Evolutionary conservation across 2,113 vertebrate species (phyloP).

Genomic region (Grus americana): DNA sequence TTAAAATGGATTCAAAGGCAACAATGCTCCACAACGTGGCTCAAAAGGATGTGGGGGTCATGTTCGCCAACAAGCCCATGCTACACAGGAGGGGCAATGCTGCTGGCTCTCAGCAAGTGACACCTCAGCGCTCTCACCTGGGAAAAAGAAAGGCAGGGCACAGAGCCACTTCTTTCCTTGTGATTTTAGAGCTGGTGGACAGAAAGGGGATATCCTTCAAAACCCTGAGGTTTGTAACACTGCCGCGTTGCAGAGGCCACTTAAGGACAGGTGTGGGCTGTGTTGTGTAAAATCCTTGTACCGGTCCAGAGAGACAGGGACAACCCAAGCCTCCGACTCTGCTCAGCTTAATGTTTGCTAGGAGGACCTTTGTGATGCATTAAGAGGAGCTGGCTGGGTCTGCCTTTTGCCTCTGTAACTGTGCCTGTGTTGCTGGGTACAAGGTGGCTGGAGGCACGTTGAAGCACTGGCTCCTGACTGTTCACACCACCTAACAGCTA

Average conservation of each 20-base stretch:
- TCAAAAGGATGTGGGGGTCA: not conserved
- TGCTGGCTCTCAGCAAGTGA: not conserved
- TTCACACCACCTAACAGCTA: not conserved
- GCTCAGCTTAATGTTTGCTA: not conserved
- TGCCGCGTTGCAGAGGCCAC: not conserved
- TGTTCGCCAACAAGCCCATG: not conserved
- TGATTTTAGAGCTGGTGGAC: not conserved
- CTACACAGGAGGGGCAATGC: not conserved
- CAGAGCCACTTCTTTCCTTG: not conserved
- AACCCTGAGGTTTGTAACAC: not conserved
- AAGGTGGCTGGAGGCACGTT: not conserved
- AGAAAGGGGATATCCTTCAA: not conserved
- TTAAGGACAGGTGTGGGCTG: not conserved
- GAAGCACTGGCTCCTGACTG: not conserved
- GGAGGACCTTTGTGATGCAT: not conserved
- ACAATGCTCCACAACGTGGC: not conserved
- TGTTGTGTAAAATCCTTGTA: not conserved
- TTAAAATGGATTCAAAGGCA: conserved; percentile 28
- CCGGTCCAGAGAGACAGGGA: not conserved
- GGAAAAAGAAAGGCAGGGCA: not conserved
- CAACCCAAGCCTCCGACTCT: not conserved
- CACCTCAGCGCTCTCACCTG: not conserved
- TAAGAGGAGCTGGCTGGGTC: not conserved
- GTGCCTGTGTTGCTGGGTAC: not conserved
- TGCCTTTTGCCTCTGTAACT: not conserved